phyloP scores from a whole-genome alignment of 2,888 invertebrate genomes.

The Lepidocyrtoides sp. region DNA sequence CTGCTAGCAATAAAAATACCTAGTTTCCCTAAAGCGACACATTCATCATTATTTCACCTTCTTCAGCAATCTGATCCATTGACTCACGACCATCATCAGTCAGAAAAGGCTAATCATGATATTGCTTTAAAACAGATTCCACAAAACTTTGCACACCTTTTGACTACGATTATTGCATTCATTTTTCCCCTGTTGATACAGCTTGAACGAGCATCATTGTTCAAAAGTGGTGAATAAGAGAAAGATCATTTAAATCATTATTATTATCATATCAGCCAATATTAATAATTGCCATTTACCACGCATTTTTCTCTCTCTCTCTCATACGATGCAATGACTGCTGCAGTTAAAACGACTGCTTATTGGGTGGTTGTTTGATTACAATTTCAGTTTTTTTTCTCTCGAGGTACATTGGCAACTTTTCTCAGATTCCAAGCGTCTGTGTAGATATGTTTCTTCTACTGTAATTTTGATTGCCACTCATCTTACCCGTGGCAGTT shows the following conservation, averaged over 20 bases:
- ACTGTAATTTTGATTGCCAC: slow-evolving; percentile 62
- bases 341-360: background rate
- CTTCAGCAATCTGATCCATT: slow-evolving; percentile 44
- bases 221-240: no score
- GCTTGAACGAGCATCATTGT: background rate
- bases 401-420: background rate
- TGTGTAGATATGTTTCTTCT: background rate
- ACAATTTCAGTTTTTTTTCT: slow-evolving; percentile 28
- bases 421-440: background rate
- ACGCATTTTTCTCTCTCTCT: background rate
- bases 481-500: slow-evolving; percentile 76
- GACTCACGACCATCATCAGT: background rate
- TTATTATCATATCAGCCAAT: slow-evolving; percentile 51
- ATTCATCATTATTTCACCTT: slow-evolving; percentile 79
- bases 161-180: background rate
- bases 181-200: background rate
- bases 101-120: slow-evolving; percentile 52
- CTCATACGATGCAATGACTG: background rate
- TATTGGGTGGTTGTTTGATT: slow-evolving; percentile 61
- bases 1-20: background rate
- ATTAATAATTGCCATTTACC: slow-evolving; percentile 32
- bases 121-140: background rate
- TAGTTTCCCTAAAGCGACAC: slow-evolving; percentile 47
- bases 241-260: slow-evolving; percentile 1
- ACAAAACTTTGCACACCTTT: background rate